phyloP scores from a whole-genome alignment of 2,797 vertebrate genomes.

The Sebastes trivittatus region DNA sequence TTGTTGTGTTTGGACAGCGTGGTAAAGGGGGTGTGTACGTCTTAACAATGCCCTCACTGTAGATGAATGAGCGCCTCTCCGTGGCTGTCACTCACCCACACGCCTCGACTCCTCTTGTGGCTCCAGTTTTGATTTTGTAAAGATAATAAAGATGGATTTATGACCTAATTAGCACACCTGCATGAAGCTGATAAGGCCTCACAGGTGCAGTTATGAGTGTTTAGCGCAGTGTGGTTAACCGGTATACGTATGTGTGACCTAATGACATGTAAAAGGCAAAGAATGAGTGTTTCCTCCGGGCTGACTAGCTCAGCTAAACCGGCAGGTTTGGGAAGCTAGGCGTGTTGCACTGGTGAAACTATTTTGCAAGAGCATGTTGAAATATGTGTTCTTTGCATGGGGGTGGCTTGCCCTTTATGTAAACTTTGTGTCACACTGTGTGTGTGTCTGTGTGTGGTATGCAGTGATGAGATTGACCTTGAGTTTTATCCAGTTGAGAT shows the following conservation, averaged over 20 bases:
- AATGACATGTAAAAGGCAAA: neutral
- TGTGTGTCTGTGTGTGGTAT: neutral
- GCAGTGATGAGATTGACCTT: neutral
- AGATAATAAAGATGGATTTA: neutral
- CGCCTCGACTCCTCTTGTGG: neutral
- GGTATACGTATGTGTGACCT: neutral
- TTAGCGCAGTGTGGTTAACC: neutral
- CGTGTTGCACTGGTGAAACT: constrained; percentile 56
- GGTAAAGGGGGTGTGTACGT: constrained; percentile 12
- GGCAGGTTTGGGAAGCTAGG: constrained; percentile 57
- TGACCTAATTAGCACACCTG: neutral
- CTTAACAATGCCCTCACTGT: constrained; percentile 61
- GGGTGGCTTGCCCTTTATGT: constrained; percentile 17
- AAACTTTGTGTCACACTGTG: constrained; percentile 9
- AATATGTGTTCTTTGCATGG: constrained; percentile 41
- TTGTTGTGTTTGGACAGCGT: constrained; percentile 7
- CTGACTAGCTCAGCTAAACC: constrained; percentile 35
- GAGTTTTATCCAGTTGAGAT: constrained; percentile 7
- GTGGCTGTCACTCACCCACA: constrained; percentile 65
- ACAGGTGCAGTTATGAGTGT: neutral
- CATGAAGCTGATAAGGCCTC: neutral
- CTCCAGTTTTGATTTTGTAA: neutral
- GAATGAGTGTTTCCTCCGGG: neutral
- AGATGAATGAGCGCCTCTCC: constrained; percentile 46
- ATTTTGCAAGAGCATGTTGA: constrained; percentile 74